A percentile compares a stretch with the other conserved stretches of the same genome.
Evolutionary conservation across 1,140 invertebrate species (phyloP).

Genomic region (Dendroctonus valens): DNA sequence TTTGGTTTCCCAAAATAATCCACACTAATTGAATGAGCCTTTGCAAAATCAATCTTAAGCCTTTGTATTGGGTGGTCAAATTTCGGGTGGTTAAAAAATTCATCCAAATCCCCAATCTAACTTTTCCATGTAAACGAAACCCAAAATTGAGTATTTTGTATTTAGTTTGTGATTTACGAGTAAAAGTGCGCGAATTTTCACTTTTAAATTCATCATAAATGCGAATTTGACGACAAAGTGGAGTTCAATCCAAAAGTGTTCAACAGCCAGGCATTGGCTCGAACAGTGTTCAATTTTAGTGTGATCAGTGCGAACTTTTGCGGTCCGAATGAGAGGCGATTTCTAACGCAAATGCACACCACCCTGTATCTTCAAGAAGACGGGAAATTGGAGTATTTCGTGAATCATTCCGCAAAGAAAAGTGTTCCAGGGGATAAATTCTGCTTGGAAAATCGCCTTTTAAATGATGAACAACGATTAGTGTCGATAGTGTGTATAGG

Average conservation of each 20-base stretch:
- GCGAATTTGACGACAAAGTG: background rate
- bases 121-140: no score
- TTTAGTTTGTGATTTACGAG: no score
- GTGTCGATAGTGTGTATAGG: background rate
- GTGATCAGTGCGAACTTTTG: slow-evolving; percentile 7
- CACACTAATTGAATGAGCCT: no score
- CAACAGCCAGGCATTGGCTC: background rate
- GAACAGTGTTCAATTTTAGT: background rate
- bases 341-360: background rate
- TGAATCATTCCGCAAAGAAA: background rate
- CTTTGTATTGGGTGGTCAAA: no score
- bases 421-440: background rate
- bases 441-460: slow-evolving; percentile 1
- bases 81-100: no score
- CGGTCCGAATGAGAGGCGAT: background rate
- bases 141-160: no score
- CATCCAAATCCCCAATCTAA: no score
- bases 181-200: no score
- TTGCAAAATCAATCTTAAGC: no score
- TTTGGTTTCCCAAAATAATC: no score
- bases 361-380: slow-evolving; percentile 1
- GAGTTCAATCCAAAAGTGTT: slow-evolving; percentile 3
- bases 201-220: no score
- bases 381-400: background rate
- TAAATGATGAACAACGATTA: background rate